These are phyloP conservation scores for Isichthys henryi DNA, from an alignment of 2,113 vertebrate species.

Conservation along the genomic window DNA sequence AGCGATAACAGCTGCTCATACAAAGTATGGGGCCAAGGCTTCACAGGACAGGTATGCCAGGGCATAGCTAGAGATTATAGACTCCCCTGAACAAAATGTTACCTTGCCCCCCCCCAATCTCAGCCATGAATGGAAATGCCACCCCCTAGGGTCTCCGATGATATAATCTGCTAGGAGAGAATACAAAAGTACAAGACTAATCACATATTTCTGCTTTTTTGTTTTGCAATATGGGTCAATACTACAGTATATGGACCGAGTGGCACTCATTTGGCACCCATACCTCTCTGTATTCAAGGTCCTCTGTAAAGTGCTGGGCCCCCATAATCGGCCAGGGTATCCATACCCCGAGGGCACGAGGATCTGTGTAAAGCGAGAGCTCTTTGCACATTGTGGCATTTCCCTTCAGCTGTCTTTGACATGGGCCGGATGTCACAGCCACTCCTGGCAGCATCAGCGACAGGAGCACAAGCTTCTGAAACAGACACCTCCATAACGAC, in stretches of 20 bases:
- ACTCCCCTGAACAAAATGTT: not conserved
- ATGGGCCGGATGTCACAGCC: not conserved
- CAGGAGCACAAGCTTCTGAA: not conserved
- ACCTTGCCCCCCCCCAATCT: not conserved
- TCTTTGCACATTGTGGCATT: not conserved
- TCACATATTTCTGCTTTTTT: not conserved
- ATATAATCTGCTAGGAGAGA: not conserved
- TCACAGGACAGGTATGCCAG: not conserved
- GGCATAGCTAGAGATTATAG: not conserved
- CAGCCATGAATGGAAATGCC: not conserved
- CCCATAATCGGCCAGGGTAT: not conserved
- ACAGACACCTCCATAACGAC: not conserved
- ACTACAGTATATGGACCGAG: not conserved
- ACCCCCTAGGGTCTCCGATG: not conserved
- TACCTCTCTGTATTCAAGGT: not conserved
- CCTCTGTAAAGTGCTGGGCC: not conserved
- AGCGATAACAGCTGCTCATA: not conserved
- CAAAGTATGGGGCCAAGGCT: not conserved
- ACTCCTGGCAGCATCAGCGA: slow-evolving; percentile 7
- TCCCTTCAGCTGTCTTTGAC: not conserved
- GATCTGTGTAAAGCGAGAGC: not conserved
- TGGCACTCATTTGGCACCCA: not conserved
- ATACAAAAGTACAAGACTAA: not conserved
- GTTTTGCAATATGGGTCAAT: not conserved
- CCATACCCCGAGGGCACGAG: not conserved